phyloP scores from a whole-genome alignment of 2,113 vertebrate species.

The Micromys minutus region DNA sequence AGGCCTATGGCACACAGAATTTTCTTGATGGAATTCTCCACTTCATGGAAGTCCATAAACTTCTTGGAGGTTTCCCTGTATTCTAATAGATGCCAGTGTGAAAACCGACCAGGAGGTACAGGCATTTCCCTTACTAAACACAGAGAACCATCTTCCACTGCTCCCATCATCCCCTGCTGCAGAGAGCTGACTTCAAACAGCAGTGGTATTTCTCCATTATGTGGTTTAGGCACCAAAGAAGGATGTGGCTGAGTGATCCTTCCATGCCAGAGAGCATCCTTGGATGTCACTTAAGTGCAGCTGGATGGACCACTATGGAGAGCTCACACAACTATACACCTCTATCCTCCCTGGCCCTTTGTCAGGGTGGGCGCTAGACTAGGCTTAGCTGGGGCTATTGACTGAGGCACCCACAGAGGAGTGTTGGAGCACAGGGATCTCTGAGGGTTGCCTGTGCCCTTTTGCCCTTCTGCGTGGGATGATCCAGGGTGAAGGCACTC shows the following conservation, averaged over 20 bases:
- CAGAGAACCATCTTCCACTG: background rate
- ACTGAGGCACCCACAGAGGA: background rate
- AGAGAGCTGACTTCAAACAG: background rate
- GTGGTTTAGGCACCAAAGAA: background rate
- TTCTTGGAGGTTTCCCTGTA: background rate
- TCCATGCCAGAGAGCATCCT: background rate
- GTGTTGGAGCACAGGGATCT: rapidly evolving
- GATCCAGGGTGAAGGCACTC: background rate
- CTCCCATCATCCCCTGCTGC: background rate
- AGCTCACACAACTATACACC: too few relatives aligned
- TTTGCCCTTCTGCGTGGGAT: background rate
- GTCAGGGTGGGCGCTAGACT: background rate
- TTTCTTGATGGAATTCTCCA: background rate
- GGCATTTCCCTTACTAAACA: background rate
- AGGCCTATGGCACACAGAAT: background rate
- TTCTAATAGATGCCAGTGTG: background rate
- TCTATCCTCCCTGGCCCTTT: background rate
- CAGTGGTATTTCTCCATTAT: background rate
- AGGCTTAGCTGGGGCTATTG: background rate
- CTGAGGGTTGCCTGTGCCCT: background rate
- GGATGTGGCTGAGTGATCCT: background rate
- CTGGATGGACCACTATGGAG: background rate
- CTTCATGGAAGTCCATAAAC: background rate
- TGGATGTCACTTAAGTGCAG: background rate
- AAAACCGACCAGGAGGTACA: background rate